phyloP scores from a whole-genome alignment of 2,888 invertebrate genomes.

The Xestia sexstrigata region DNA sequence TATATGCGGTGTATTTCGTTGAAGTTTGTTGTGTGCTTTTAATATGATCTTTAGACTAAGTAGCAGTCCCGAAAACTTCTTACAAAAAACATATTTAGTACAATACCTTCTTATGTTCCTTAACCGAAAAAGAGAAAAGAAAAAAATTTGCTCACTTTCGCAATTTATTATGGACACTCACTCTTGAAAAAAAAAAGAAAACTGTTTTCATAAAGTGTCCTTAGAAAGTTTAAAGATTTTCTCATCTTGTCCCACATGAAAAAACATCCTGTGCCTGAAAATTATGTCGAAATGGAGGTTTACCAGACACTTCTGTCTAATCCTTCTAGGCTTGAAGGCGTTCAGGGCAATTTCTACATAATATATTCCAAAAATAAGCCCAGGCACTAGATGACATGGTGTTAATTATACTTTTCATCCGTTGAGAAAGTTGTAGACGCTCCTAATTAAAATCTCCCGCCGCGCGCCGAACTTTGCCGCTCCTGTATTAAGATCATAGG shows the following conservation, averaged over 20 bases:
- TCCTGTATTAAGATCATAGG: conserved; percentile 47
- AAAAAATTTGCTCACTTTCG: too few species aligned
- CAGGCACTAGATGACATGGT: neutral
- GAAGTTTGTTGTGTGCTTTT: conserved; percentile 2
- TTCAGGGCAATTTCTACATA: neutral
- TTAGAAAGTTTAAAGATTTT: too few species aligned
- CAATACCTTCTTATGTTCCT: too few species aligned
- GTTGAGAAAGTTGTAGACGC: conserved; percentile 24
- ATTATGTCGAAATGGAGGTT: neutral
- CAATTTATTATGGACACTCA: too few species aligned
- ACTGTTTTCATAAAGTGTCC: too few species aligned
- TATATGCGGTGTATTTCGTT: neutral
- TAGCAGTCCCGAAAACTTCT: too few species aligned
- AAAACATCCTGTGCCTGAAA: too few species aligned
- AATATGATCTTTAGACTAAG: too few species aligned
- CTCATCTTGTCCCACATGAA: too few species aligned
- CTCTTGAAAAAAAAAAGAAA: too few species aligned
- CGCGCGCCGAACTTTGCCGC: conserved; percentile 30
- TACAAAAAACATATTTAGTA: too few species aligned
- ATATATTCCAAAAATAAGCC: neutral
- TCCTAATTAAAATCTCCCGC: conserved; percentile 51
- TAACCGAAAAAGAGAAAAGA: too few species aligned
- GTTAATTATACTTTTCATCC: conserved; percentile 48
- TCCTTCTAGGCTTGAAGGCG: neutral
- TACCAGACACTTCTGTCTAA: neutral